Evolutionary conservation across 2,888 invertebrate genomes (phyloP), one percentile per base, ranked within the genome.

Genomic region (Drosophila eohydei): DNA sequence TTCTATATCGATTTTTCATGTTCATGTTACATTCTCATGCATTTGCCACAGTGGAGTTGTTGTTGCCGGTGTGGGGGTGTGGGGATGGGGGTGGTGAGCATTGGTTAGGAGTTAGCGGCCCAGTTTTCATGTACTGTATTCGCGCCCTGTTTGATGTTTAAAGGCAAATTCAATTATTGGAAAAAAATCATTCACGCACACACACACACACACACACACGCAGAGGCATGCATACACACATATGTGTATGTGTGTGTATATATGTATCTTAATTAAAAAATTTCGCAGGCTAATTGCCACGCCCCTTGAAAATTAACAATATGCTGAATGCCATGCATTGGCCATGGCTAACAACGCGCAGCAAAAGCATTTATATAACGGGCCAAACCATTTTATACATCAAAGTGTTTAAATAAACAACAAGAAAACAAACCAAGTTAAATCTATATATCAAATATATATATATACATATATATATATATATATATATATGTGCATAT

Each of bases 1-100:
- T 81, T 89, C 81, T 88, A 64, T 89, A 87, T 87, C 89, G 87
- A 87, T 87, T 87, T 87, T 87, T 72, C 87, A 85, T 82, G 85
- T 68, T 81, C 86, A 86, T 73, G 81, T 83, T 68, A 74, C 77
- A 79, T 78, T 80, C 78, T 77, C 79, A 74, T 80, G 74, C 81
- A 77, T 57, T 74, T n/a, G 30, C 30, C 30, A 30, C 21, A 43
- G 46, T 46, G 52, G 46, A 21, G 59, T 54, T 52, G 26, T 16
- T 58, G 28, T 40, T 46, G 41, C 16, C 32, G n/a, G 2, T 8
- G 30, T 9, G n/a, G 21, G 50, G 1, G 11, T 12, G n/a, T 50
- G 21, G 21, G 54, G 38, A 34, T 44, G 56, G 57, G 41, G 50
- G 12, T 11, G 40, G 12, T 1, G 3, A 11, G 51, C 12, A 28